Evolutionary conservation across 2,797 vertebrate genomes (phyloP), one percentile per base, ranked within the genome.

Genomic region (Enteromius unitaeniatus): DNA sequence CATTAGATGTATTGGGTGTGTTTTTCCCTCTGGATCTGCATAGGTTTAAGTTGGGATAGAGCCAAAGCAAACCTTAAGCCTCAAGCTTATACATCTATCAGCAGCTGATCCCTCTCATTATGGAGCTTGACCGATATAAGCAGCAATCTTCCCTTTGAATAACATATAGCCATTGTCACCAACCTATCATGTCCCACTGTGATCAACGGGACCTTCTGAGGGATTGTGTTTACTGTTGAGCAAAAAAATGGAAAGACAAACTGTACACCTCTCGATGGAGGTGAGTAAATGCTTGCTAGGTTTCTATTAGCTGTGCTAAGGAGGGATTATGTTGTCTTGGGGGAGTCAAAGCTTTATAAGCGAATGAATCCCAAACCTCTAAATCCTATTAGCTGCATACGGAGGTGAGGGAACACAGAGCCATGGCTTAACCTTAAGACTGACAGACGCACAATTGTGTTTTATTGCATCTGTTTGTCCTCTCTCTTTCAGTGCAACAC

Each of bases 381-480:
- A 80, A 80, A 86, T 86, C 76, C 65, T 73, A 78, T 83, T 85
- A 80, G 42, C 55, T 70, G 60, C 67, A 47, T 45, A 73, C 40
- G 19, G 70, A 79, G 72, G 49, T 68, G 82, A 64, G 40, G 53
- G 70, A 81, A 85, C 79, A 62, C 79, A 34, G 79, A 86, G 47
- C 78, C 69, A 55, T 17, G 55, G 85, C 81, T 86, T 82, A 69
- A 77, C 67, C 65, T 84, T 76, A 86, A 84, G 64, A 70, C 79
- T 82, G 85, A 83, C 76, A 82, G 78, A 84, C 6, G 62, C 76
- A 84, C 81, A 84, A 55, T 77, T 64, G 70, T 45, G 79, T 69
- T 83, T 68, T 84, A 83, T 84, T 86, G 70, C 77, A 75, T 86
- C 85, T 80, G 65, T 80, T 80, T 78, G 76, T 78, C 58, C 68